Evolutionary conservation across 2,797 vertebrate species (phyloP), one percentile per base, ranked within the genome.

Genomic region (Spinus pinus): DNA sequence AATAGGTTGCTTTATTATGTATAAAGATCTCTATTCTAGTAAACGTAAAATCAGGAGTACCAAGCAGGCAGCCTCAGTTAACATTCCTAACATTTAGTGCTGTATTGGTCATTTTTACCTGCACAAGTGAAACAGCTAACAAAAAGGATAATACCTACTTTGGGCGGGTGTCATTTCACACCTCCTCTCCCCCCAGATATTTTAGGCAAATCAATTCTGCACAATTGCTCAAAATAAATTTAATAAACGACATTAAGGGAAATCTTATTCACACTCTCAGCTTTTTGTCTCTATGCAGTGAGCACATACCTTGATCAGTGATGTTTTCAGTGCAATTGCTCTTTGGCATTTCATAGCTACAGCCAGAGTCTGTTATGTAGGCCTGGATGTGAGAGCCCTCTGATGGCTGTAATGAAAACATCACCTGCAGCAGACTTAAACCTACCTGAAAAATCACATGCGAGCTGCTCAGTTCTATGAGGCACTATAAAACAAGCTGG

Each of bases 281-380:
- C 20, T 50, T 75, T 61, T 57, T n/a, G 9, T 42, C 58, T n/a
- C 2, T n/a, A 53, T n/a, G 10, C 37, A 72, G 2, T 8, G 39
- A 11, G 35, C 24, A 77, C 3, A 5, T 6, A 44, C 12, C 31
- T 39, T 16, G 6, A 49, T 22, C 21, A 46, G 4, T 8, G 2
- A 22, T 7, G 6, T n/a, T 77, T 70, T 54, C 23, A 77, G 16
- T 18, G 47, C 12, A 49, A 64, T 2, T 57, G 5, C 25, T 18
- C 15, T 70, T 44, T 20, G 11, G 10, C 14, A 44, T 65, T 46
- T 64, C 14, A 2, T 4, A 49, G 39, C 25, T 16, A 15, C 21
- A 42, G 17, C 2, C 11, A 1, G 4, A 79, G 22, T 25, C 41
- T 51, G 15, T 19, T 9, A 24, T 0, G 0, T 2, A n/a, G n/a